Base-by-base conservation (phyloP, 2,113 vertebrate species). In the Zootoca vivipara region DNA sequence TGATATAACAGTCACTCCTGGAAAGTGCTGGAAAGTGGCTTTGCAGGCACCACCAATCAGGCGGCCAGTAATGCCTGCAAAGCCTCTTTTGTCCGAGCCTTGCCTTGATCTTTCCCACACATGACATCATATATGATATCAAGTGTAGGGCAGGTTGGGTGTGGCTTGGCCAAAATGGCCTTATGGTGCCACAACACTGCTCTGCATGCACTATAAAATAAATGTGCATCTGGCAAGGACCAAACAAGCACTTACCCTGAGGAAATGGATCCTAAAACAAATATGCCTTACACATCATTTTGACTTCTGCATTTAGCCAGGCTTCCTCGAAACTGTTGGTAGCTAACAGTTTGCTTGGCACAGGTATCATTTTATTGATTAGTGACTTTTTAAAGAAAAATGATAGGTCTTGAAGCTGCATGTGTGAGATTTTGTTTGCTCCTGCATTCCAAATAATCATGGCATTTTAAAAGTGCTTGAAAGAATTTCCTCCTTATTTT, bases 391-490 rank as follows among this genome's bases (percentile, higher is more conserved):
- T 5, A 35, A 8, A 73, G 52, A 24, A 26, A 9, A 18, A 91
- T 90, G 16, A 10, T 13, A 20, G 62, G 7, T 73, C 70, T 28
- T 26, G 52, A 78, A 74, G n/a, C 78, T 87, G n/a, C 1, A 0
- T 67, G 0, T 78, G 15, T 58, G 67, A 81, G 64, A 69, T 2
- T 2, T 52, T 52, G 10, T 10, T 12, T 2, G 20, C 18, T 18
- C 18, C 58, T 62, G 58, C 58, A 62, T 62, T 62, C 58, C 18
- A 62, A 62, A 87, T 73, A 92, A 87, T 10, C 89, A 89, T 81
- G 87, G 90, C 90, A 85, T 89, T 89, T 33, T 46, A 87, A 91
- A 88, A 93, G 90, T 92, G n/a, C 67, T 12, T 0, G 52, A 89
- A 92, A 75, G 2, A 89, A 69, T 42, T 88, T 79, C 88, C 58